Evolutionary conservation across 2,888 invertebrate genomes (phyloP).

Genomic region (Stegana nigrithorax): DNA sequence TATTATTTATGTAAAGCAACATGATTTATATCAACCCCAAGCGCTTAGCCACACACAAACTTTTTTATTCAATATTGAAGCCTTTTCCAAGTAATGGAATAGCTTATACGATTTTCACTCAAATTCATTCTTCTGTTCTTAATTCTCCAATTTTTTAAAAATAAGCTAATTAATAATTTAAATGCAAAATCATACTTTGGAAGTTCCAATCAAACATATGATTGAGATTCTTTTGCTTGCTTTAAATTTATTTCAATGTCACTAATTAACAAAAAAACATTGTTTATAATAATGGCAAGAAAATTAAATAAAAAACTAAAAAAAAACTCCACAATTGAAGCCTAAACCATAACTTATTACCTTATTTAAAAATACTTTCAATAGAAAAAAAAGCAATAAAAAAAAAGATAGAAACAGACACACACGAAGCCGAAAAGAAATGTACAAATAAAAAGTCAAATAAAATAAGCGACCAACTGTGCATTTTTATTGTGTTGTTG

Average conservation of each 20-base stretch:
- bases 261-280: conserved; percentile 17
- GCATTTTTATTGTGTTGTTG: conserved; percentile 3
- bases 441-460: too few species aligned
- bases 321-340: not conserved
- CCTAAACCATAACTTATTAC: not conserved
- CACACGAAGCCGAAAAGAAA: too few species aligned
- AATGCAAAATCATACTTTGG: not conserved
- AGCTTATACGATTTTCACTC: too few species aligned
- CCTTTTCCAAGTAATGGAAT: too few species aligned
- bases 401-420: not conserved
- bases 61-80: not conserved
- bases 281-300: conserved; percentile 36
- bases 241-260: not conserved
- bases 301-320: conserved; percentile 40
- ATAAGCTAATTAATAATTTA: not conserved
- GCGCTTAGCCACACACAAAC: not conserved
- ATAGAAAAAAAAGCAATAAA: not conserved
- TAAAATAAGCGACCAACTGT: too few species aligned
- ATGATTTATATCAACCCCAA: not conserved
- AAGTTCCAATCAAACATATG: too few species aligned
- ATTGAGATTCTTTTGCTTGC: not conserved
- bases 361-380: not conserved
- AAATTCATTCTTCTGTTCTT: too few species aligned
- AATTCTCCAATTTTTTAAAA: not conserved
- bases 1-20: not conserved